Conservation (phyloP, 2,888 invertebrate species). For the Eumerus sabulonum region DNA sequence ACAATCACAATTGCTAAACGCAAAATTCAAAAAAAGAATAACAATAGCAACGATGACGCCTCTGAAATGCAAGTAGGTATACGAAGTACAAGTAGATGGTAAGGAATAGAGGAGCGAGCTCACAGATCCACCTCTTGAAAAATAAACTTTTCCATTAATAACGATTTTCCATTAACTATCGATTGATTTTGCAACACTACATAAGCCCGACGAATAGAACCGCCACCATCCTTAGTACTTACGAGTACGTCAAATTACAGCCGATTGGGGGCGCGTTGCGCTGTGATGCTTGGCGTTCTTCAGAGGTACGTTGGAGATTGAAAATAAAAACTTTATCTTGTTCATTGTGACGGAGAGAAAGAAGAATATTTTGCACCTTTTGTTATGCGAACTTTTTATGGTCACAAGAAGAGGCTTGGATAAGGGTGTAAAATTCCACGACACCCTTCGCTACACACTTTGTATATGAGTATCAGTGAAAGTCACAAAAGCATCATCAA, state of each 20-base stretch:
- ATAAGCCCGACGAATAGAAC: constrained; percentile 3
- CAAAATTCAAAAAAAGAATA: constrained; percentile 21
- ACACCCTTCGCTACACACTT: constrained; percentile 54
- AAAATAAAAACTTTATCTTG: constrained; percentile 59
- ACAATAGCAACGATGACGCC: constrained; percentile 12
- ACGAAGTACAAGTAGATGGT: too few relatives aligned
- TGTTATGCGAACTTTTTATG: constrained; percentile 53
- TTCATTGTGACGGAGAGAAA: constrained; percentile 23
- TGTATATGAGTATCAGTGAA: constrained; percentile 56
- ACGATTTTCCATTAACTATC: constrained; percentile 79
- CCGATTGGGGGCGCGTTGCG: constrained; percentile 37
- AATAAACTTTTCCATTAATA: constrained; percentile 78
- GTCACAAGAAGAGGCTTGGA: not conserved
- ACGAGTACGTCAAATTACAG: constrained; percentile 59
- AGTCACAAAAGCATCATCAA: constrained; percentile 66
- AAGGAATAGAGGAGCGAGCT: not conserved
- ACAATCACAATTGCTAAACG: constrained; percentile 57
- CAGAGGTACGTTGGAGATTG: constrained; percentile 14
- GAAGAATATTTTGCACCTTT: constrained; percentile 63
- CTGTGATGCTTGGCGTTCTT: not conserved
- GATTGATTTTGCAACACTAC: constrained; percentile 77
- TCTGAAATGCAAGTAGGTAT: not conserved
- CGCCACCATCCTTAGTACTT: constrained; percentile 29
- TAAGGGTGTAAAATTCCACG: constrained; percentile 53
- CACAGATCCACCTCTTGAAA: constrained; percentile 35